A percentile compares a stretch with the other conserved stretches of the same genome.
phyloP scores from a whole-genome alignment of 2,888 invertebrate genomes.

The Drosophila maculinotata region DNA sequence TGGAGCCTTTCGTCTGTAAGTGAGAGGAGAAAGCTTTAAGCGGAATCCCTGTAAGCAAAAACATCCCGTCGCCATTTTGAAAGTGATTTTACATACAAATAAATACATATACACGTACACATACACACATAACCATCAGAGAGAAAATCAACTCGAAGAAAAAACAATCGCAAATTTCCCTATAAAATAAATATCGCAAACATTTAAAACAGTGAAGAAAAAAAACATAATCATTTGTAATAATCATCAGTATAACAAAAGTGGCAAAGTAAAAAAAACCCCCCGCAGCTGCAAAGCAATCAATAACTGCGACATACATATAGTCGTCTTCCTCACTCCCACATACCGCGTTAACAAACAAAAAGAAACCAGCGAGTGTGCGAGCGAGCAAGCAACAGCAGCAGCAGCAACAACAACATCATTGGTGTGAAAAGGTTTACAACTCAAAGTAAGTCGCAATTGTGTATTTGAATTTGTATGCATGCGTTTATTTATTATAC shows the following conservation, averaged over 20 bases:
- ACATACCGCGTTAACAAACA: slow-evolving; percentile 32
- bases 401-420: slow-evolving; percentile 47
- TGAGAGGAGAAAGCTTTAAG: slow-evolving; percentile 78
- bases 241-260: slow-evolving; percentile 68
- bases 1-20: slow-evolving; percentile 78
- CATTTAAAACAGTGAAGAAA: slow-evolving; percentile 53
- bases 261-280: slow-evolving; percentile 69
- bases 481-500: slow-evolving; percentile 65
- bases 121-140: slow-evolving; percentile 49
- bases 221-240: slow-evolving; percentile 62
- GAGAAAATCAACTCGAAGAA: slow-evolving; percentile 43
- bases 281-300: slow-evolving; percentile 65
- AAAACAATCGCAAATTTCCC: slow-evolving; percentile 50
- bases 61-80: slow-evolving; percentile 80
- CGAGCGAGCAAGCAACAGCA: slow-evolving; percentile 52
- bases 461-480: slow-evolving; percentile 50
- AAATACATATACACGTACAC: slow-evolving; percentile 58
- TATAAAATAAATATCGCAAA: slow-evolving; percentile 37
- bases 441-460: slow-evolving; percentile 80
- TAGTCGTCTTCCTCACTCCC: slow-evolving; percentile 61
- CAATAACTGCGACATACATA: slow-evolving; percentile 71
- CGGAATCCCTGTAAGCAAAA: slow-evolving; percentile 72
- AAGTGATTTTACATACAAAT: slow-evolving; percentile 75
- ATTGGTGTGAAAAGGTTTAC: slow-evolving; percentile 78
- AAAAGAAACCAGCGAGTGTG: slow-evolving; percentile 39